Evolutionary conservation across 2,888 invertebrate species (phyloP).

Genomic region (Formica aserva): DNA sequence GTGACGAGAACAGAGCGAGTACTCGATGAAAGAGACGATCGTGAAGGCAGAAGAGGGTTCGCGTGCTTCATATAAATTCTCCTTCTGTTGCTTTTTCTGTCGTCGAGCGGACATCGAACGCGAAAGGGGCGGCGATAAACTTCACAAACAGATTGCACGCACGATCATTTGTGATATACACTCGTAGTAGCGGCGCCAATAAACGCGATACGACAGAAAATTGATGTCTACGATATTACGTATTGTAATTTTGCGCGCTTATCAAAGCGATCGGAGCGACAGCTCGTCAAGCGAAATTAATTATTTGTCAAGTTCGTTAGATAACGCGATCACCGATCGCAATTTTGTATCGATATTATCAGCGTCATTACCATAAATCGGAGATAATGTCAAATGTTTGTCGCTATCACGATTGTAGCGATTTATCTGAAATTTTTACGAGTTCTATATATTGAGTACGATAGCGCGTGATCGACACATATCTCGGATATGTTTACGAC

Average conservation of each 20-base stretch:
- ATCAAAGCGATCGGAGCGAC: conserved; percentile 17
- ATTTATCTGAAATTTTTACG: conserved; percentile 11
- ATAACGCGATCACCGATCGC: conserved; percentile 38
- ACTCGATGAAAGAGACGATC: conserved; percentile 36
- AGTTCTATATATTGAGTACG: neutral
- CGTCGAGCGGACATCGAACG: conserved; percentile 80
- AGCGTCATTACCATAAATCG: conserved; percentile 31
- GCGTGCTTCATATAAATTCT: conserved; percentile 73
- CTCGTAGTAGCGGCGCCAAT: conserved; percentile 33
- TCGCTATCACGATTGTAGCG: neutral
- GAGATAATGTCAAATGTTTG: neutral
- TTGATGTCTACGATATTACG: conserved; percentile 45
- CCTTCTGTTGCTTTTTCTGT: conserved; percentile 77
- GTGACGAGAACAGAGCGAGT: conserved; percentile 66
- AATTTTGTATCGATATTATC: conserved; percentile 6
- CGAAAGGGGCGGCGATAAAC: conserved; percentile 84
- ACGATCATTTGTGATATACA: conserved; percentile 69
- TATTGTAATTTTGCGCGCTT: conserved; percentile 19
- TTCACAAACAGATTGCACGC: conserved; percentile 77
- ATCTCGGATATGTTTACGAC: conserved; percentile 34
- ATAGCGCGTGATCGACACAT: conserved; percentile 24
- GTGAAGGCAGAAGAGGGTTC: conserved; percentile 31
- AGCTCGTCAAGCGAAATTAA: conserved; percentile 26
- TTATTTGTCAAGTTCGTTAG: conserved; percentile 36
- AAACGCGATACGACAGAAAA: conserved; percentile 62